A percentile compares a stretch with the other conserved stretches of the same genome.
Conservation (phyloP, 2,797 vertebrate species). For the Onychomys arenicola region DNA sequence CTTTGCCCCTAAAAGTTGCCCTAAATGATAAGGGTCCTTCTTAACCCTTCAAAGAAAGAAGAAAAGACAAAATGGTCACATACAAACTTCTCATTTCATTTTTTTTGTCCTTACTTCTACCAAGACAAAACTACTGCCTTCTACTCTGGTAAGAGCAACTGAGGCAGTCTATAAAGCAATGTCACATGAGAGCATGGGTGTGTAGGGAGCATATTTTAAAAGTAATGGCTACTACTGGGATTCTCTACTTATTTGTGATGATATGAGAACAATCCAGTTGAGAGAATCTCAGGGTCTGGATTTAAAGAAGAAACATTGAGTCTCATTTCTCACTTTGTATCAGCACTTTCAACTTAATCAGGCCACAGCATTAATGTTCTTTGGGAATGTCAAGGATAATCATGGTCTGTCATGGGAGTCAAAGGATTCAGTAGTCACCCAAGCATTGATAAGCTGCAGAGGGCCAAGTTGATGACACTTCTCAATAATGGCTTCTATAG, state of each 20-base stretch:
- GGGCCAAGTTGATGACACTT: neutral
- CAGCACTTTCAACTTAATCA: neutral
- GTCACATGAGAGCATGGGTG: neutral
- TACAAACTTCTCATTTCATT: neutral
- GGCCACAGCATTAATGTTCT: neutral
- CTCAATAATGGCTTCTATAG: neutral
- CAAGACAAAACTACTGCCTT: neutral
- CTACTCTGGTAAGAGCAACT: neutral
- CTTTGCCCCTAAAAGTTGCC: conserved; percentile 1
- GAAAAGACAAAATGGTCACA: neutral
- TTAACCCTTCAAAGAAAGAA: neutral
- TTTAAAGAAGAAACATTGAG: neutral
- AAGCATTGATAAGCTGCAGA: neutral
- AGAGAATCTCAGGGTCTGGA: neutral
- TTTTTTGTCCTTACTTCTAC: neutral
- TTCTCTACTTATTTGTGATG: too few relatives aligned
- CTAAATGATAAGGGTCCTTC: neutral
- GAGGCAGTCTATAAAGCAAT: neutral
- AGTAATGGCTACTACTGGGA: neutral
- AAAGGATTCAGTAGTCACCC: neutral
- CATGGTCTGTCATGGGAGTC: neutral
- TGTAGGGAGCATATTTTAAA: neutral
- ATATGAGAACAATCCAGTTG: neutral
- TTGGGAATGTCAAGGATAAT: neutral
- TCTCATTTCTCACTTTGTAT: neutral